Evolutionary conservation across 1,140 invertebrate genomes (phyloP), one percentile per base, ranked within the genome.

Genomic region (Cyrtorhinus lividipennis): DNA sequence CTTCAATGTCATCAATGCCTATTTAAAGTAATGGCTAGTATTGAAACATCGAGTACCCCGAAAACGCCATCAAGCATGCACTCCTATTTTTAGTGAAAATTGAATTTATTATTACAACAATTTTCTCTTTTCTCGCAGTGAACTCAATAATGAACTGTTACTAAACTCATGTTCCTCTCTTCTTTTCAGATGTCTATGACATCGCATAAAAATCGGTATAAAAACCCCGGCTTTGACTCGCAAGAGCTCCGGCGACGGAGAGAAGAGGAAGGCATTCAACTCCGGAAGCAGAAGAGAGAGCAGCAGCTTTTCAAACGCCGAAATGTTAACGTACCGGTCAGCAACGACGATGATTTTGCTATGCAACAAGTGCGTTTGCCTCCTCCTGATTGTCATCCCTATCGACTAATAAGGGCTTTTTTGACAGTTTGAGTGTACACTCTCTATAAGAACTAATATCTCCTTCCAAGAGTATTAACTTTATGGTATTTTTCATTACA

Each of bases 211-310:
- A 87, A 93, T 75, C 85, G 91, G 64, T 98, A 98, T 74, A 98
- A 98, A 83, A 96, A 96, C 78, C 81, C 83, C 66, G 90, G 86
- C 2, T 75, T 96, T 66, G 93, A 95, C 76, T 89, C 91, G 13
- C 86, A 93, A 69, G 94, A 98, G 74, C 76, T 97, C 63, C 78
- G 95, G 23, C 81, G 94, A 61, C 77, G 95, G 56, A 77, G 95
- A 62, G 95, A 98, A 77, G 95, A 98, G 72, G 93, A 97, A 77
- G 94, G 94, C 27, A 87, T 98, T 24, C 94, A 97, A 71, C 77
- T 98, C 27, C 76, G 95, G 24, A 98, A 98, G 78, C 92, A 95
- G 69, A 96, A 96, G 75, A 74, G 95, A 67, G 95, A 98, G 72
- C 86, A 92, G 68, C 89, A 93, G 73, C 75, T 96, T 15, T 92